Evolutionary conservation across 2,797 vertebrate species (phyloP).

Genomic region (Trematomus bernacchii): DNA sequence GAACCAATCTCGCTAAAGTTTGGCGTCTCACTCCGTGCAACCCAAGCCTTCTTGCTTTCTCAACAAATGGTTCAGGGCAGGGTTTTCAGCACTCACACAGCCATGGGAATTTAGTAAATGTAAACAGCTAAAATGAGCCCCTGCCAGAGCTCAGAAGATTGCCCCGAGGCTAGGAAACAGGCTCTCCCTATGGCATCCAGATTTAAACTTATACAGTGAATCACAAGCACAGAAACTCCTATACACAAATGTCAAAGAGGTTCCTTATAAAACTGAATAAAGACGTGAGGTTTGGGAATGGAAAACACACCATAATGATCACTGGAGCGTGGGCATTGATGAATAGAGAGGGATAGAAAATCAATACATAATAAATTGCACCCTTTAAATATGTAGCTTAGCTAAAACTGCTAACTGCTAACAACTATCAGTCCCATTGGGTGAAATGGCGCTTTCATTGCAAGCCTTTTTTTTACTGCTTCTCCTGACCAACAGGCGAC

Average conservation of each 20-base stretch:
- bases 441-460: background rate
- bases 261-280: constrained; percentile 20
- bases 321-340: constrained; percentile 3
- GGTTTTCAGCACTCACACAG: constrained; percentile 52
- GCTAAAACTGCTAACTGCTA: background rate
- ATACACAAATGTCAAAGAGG: constrained; percentile 18
- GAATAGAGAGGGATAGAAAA: background rate
- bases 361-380: background rate
- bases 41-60: background rate
- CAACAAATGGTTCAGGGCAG: constrained; percentile 52
- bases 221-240: background rate
- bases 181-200: constrained; percentile 19
- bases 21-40: constrained; percentile 18
- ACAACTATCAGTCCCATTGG: background rate
- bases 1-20: constrained; percentile 28
- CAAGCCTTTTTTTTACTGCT: background rate
- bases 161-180: constrained; percentile 37
- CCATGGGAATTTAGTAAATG: constrained; percentile 57
- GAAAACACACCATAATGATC: accelerated
- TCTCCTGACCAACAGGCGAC: constrained; percentile 6
- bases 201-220: constrained; percentile 23
- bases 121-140: constrained; percentile 55
- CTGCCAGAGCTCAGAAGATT: constrained; percentile 31
- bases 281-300: constrained; percentile 10
- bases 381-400: background rate